Evolutionary conservation across 2,888 invertebrate species (phyloP).

Genomic region (Eristalis pertinax): DNA sequence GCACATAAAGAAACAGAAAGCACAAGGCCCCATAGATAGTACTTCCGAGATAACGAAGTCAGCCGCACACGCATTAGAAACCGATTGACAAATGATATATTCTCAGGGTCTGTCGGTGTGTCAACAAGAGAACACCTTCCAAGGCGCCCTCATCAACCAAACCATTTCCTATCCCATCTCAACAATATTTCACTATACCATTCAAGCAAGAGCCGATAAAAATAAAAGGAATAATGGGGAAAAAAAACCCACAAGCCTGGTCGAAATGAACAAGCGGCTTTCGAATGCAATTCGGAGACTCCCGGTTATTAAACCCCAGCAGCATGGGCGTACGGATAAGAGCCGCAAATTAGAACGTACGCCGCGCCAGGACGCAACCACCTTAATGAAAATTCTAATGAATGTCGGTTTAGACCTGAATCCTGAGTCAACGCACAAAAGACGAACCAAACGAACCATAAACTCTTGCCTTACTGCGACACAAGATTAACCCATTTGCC

Average conservation of each 20-base stretch:
- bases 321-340: not conserved
- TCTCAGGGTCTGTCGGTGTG: no score
- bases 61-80: no score
- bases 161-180: not conserved
- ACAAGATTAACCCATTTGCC: slow-evolving; percentile 34
- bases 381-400: not conserved
- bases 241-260: not conserved
- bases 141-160: no score
- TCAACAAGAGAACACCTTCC: not conserved
- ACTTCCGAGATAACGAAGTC: no score
- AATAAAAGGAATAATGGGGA: not conserved
- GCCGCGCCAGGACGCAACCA: not conserved
- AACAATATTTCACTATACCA: not conserved
- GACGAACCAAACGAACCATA: not conserved
- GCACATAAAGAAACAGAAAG: no score
- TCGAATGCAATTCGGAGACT: not conserved
- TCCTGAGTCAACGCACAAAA: not conserved
- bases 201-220: not conserved
- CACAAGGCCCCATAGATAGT: no score
- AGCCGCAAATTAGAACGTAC: not conserved
- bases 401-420: not conserved
- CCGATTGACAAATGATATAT: no score
- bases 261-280: not conserved
- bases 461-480: slow-evolving; percentile 1
- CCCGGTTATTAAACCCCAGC: not conserved